Evolutionary conservation across 2,888 invertebrate species (phyloP).

Genomic region (Drosophila mettleri): DNA sequence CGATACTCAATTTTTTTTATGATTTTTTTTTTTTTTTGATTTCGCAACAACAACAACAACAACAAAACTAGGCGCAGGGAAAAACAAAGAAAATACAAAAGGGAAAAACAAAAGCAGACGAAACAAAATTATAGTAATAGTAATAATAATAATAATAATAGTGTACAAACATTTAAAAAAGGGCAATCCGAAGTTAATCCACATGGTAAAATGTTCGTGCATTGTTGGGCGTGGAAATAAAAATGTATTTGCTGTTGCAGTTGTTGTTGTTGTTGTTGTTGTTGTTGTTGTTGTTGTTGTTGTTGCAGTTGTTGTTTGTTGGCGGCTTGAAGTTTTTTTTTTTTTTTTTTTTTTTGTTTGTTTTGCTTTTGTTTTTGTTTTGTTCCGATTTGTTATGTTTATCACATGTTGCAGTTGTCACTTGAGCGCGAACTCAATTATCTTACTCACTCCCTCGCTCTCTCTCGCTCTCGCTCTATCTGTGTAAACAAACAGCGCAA

Average conservation of each 20-base stretch:
- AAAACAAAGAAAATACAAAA: constrained; percentile 7
- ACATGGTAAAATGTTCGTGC: constrained; percentile 72
- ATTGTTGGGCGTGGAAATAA: constrained; percentile 53
- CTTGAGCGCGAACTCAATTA: constrained; percentile 14
- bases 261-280: constrained; percentile 8
- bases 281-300: constrained; percentile 19
- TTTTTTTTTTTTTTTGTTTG: background rate
- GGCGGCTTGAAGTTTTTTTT: constrained; percentile 4
- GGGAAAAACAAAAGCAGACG: background rate
- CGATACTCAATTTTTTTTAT: constrained; percentile 16
- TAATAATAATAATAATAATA: too few species aligned
- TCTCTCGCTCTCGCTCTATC: constrained; percentile 11
- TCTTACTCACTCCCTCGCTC: constrained; percentile 11
- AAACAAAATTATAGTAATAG: constrained; percentile 13
- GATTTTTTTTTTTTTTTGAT: constrained; percentile 34
- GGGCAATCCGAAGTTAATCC: constrained; percentile 67
- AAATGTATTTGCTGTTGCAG: constrained; percentile 25
- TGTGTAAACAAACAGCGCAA: constrained; percentile 29
- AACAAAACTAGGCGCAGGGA: background rate
- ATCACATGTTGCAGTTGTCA: constrained; percentile 39
- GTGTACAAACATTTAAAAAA: constrained; percentile 67
- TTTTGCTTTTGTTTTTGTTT: constrained; percentile 13
- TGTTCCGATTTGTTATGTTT: constrained; percentile 27
- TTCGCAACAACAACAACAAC: constrained; percentile 25
- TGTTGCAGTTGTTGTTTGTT: constrained; percentile 21